Conservation (phyloP, 2,888 invertebrate species). For the Cheilosia scutellata region DNA sequence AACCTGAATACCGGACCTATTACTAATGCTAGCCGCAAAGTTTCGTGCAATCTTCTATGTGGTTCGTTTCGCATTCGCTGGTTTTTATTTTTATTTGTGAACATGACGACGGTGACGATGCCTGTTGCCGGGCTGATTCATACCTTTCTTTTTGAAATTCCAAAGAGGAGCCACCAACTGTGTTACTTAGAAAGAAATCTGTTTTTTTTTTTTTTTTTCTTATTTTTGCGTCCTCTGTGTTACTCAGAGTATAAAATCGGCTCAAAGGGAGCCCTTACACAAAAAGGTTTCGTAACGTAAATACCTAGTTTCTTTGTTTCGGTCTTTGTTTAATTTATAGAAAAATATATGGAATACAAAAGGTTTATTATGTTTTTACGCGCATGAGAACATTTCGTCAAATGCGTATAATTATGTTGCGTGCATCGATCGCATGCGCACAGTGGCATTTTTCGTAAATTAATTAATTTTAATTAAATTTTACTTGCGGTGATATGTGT, state of each 20-base stretch:
- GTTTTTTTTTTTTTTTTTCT: constrained; percentile 10
- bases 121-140: constrained; percentile 56
- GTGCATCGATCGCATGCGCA: constrained; percentile 42
- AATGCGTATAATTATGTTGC: constrained; percentile 24
- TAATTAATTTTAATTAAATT: constrained; percentile 39
- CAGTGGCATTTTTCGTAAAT: constrained; percentile 40
- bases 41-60: constrained; percentile 47
- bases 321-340: constrained; percentile 17
- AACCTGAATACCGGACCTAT: constrained; percentile 61
- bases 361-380: background rate
- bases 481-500: constrained; percentile 17
- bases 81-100: constrained; percentile 16
- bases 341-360: background rate
- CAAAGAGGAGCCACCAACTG: constrained; percentile 56
- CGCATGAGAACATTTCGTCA: constrained; percentile 10
- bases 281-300: background rate
- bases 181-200: constrained; percentile 50
- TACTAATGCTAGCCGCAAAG: constrained; percentile 52
- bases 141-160: constrained; percentile 50
- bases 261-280: background rate
- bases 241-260: constrained; percentile 25
- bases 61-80: constrained; percentile 43
- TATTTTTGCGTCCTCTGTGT: constrained; percentile 33
- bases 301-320: background rate
- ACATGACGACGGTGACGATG: constrained; percentile 27